Evolutionary conservation across 1,140 invertebrate genomes (phyloP).

Genomic region (Drosophila takahashii): DNA sequence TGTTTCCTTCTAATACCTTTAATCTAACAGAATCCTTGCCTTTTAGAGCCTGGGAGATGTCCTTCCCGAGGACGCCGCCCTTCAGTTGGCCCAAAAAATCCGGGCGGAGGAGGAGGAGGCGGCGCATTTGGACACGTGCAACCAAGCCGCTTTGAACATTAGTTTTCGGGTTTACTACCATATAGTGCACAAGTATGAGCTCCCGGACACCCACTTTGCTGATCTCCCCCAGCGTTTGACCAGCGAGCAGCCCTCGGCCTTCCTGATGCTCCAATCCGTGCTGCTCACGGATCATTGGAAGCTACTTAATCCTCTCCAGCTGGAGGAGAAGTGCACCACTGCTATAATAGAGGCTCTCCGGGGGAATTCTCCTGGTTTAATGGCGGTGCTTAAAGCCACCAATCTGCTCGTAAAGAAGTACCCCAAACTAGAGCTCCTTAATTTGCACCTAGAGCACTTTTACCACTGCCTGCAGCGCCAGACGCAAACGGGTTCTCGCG

Average conservation of each 20-base stretch:
- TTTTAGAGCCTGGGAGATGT: constrained; percentile 56
- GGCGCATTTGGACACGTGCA: constrained; percentile 25
- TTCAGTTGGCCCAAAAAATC: constrained; percentile 53
- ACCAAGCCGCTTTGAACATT: constrained; percentile 68
- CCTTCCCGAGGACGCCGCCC: constrained; percentile 50
- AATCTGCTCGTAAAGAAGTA: constrained; percentile 74
- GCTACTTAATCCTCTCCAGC: constrained; percentile 36
- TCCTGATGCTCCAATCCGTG: constrained; percentile 61
- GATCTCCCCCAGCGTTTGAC: constrained; percentile 31
- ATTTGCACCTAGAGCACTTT: constrained; percentile 65
- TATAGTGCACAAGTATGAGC: constrained; percentile 59
- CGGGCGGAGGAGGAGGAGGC: constrained; percentile 42
- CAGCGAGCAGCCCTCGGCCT: constrained; percentile 36
- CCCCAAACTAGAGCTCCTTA: constrained; percentile 41
- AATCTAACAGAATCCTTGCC: not conserved
- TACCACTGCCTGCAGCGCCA: constrained; percentile 76
- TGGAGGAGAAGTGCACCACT: constrained; percentile 50
- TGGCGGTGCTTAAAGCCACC: constrained; percentile 65
- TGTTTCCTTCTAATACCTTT: accelerated
- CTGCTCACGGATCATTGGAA: constrained; percentile 65
- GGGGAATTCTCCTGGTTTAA: constrained; percentile 49
- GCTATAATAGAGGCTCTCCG: constrained; percentile 55
- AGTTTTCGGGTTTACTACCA: constrained; percentile 71
- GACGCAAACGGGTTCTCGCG: constrained; percentile 63
- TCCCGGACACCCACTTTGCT: constrained; percentile 53